phyloP scores from a whole-genome alignment of 2,797 vertebrate genomes.

The Lophius americanus region DNA sequence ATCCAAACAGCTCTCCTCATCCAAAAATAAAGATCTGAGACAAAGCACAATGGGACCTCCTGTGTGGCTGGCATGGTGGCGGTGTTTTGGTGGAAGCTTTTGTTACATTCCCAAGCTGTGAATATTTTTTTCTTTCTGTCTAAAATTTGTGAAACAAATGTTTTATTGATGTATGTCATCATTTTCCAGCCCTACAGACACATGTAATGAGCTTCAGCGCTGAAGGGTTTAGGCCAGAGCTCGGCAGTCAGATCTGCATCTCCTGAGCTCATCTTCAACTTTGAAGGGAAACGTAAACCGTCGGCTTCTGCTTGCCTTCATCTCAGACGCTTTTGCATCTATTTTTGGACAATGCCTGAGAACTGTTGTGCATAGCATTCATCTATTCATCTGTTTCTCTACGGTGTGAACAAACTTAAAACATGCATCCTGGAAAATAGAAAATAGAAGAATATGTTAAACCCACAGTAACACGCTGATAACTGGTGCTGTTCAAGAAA shows the following conservation, averaged over 20 bases:
- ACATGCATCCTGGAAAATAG: not conserved
- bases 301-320: not conserved
- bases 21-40: slow-evolving; percentile 60
- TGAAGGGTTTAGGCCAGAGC: slow-evolving; percentile 6
- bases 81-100: slow-evolving; percentile 43
- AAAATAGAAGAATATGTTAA: too few species aligned
- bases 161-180: slow-evolving; percentile 22
- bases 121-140: slow-evolving; percentile 12
- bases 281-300: slow-evolving; percentile 14
- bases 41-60: slow-evolving; percentile 62
- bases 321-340: not conserved
- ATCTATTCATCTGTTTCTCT: not conserved
- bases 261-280: slow-evolving; percentile 6
- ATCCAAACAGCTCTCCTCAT: slow-evolving; percentile 36
- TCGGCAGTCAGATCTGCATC: slow-evolving; percentile 4
- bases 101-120: slow-evolving; percentile 5
- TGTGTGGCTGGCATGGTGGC: slow-evolving; percentile 38
- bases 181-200: slow-evolving; percentile 11
- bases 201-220: slow-evolving; percentile 13
- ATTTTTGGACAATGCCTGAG: not conserved
- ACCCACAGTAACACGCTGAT: not conserved
- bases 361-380: not conserved
- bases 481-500: too few species aligned
- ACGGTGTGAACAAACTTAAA: not conserved
- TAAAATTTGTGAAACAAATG: slow-evolving; percentile 17